These are phyloP conservation scores for Scatophagus argus DNA, from an alignment of 2,113 vertebrate genomes.

Conservation along the genomic window DNA sequence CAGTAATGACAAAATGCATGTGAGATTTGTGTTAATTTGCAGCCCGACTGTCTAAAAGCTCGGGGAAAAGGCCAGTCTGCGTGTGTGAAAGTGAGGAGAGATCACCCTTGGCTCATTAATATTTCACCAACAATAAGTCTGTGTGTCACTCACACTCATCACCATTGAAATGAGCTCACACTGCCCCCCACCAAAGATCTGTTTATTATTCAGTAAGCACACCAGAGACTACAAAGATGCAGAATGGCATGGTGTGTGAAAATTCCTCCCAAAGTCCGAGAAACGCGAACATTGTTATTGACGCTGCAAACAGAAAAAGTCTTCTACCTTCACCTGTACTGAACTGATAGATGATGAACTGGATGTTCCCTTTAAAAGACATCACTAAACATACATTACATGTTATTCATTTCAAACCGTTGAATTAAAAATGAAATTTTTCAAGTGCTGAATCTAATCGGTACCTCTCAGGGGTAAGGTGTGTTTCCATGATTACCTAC, in stretches of 20 bases:
- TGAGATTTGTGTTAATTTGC: conserved; percentile 53
- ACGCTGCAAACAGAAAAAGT: not conserved
- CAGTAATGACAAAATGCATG: conserved; percentile 58
- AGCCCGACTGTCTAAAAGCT: conserved; percentile 14
- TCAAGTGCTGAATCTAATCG: conserved; percentile 34
- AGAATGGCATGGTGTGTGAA: conserved; percentile 51
- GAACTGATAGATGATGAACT: not conserved
- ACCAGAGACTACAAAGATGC: conserved; percentile 51
- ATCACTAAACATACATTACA: conserved; percentile 7
- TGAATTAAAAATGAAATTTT: conserved; percentile 35
- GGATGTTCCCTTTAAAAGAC: conserved; percentile 17
- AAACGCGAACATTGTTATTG: conserved; percentile 17
- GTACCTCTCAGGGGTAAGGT: conserved; percentile 46
- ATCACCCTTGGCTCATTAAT: conserved; percentile 70
- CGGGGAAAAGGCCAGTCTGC: conserved; percentile 34
- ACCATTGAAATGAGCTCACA: conserved; percentile 61
- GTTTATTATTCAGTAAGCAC: conserved; percentile 71
- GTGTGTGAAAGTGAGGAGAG: conserved; percentile 33
- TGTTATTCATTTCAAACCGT: conserved; percentile 29
- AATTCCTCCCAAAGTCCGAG: conserved; percentile 71
- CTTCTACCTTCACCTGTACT: not conserved
- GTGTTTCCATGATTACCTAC: conserved; percentile 40
- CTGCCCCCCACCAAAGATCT: conserved; percentile 64
- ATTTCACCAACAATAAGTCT: conserved; percentile 72
- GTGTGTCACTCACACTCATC: conserved; percentile 72